Conservation (phyloP, 1,140 invertebrate genomes). For the Condylostylus longicornis region DNA sequence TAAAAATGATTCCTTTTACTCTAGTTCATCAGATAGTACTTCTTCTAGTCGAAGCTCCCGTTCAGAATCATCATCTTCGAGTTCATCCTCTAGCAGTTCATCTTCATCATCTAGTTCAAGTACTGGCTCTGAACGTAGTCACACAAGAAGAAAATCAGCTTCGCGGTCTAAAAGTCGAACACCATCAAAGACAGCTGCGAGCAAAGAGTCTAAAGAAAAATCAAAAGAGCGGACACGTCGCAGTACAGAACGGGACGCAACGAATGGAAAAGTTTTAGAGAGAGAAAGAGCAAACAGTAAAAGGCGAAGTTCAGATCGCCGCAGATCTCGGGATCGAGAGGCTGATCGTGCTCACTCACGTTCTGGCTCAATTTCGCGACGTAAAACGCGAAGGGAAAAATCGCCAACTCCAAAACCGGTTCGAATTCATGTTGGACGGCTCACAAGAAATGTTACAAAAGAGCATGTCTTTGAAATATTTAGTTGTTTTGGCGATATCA, state of each 20-base stretch:
- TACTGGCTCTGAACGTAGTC: conserved; percentile 41
- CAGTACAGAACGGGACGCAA: conserved; percentile 33
- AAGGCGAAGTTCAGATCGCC: conserved; percentile 26
- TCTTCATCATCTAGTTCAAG: conserved; percentile 40
- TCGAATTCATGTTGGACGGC: conserved; percentile 81
- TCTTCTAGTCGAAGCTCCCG: conserved; percentile 65
- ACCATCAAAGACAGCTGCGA: conserved; percentile 5
- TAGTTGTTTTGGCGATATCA: conserved; percentile 77
- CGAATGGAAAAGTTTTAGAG: conserved; percentile 11
- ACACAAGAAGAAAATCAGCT: conserved; percentile 20
- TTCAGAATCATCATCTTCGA: conserved; percentile 52
- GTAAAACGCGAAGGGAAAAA: conserved; percentile 48
- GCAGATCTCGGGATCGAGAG: conserved; percentile 13
- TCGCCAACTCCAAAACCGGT: conserved; percentile 73
- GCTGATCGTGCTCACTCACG: conserved; percentile 24
- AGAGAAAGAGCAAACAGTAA: conserved; percentile 12
- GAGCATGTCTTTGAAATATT: conserved; percentile 95
- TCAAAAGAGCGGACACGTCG: conserved; percentile 31
- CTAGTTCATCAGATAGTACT: conserved; percentile 36
- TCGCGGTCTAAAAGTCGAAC: conserved; percentile 2
- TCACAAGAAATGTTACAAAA: conserved; percentile 83
- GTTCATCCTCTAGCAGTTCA: conserved; percentile 42
- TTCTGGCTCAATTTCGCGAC: conserved; percentile 36
- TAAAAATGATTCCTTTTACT: conserved; percentile 4
- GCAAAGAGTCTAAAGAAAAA: conserved; percentile 21